Percentiles rank a stretch among this genome's conserved stretches.
Conservation (phyloP, 92 coral and sea anemone genomes). For the Desmophyllum pertusum region DNA sequence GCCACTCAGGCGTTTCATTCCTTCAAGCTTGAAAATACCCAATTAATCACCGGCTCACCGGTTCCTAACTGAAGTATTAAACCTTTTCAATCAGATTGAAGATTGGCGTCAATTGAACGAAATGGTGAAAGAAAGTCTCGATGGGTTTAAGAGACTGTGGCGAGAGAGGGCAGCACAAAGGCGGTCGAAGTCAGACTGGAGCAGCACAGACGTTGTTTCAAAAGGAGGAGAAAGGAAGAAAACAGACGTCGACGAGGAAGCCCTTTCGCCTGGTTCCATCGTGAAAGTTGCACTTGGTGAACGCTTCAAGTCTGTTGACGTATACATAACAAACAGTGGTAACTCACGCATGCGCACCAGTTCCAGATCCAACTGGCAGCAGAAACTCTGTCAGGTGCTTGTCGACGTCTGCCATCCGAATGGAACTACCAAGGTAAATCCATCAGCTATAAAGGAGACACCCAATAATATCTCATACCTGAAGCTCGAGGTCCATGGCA, state of each 20-base stretch:
- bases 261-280: slow-evolving; percentile 19
- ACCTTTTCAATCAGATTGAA: slow-evolving; percentile 6
- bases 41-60: no score
- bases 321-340: slow-evolving; percentile 19
- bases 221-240: not conserved
- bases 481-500: slow-evolving; percentile 20
- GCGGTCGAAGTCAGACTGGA: slow-evolving; percentile 32
- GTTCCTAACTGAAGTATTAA: not conserved
- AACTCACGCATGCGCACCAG: not conserved
- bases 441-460: not conserved
- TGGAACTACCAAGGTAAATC: slow-evolving; percentile 9
- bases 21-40: no score
- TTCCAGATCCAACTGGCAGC: slow-evolving; percentile 10
- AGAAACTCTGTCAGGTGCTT: slow-evolving; percentile 45
- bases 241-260: not conserved
- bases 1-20: no score
- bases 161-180: not conserved
- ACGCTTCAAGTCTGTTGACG: not conserved
- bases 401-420: slow-evolving; percentile 23
- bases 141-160: not conserved
- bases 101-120: slow-evolving; percentile 14
- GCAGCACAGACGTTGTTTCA: not conserved
- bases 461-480: slow-evolving; percentile 11
- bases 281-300: slow-evolving; percentile 29
- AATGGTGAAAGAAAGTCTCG: not conserved